These are phyloP conservation scores for Plectrocnemia conspersa DNA, from an alignment of 1,140 invertebrate genomes.

Conservation along the genomic window DNA sequence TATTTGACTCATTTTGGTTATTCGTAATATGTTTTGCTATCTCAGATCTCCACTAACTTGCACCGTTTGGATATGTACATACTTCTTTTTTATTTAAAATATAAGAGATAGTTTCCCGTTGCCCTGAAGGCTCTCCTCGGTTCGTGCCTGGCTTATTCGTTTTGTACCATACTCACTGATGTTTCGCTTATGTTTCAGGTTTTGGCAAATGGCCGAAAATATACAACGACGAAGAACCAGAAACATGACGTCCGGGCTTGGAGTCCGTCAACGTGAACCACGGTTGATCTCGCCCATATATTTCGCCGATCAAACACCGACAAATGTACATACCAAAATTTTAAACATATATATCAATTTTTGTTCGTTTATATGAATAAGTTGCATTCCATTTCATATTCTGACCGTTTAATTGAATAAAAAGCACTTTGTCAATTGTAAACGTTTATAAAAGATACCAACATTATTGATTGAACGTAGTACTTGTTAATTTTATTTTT, in stretches of 20 bases:
- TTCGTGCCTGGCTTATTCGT: not conserved
- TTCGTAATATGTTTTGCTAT: too few species aligned
- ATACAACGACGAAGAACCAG: constrained; percentile 99
- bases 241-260: constrained; percentile 80
- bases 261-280: constrained; percentile 57
- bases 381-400: not conserved
- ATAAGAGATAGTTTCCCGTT: too few species aligned
- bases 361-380: not conserved
- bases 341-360: not conserved
- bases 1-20: too few species aligned
- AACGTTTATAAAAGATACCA: not conserved
- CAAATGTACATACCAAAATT: too few species aligned
- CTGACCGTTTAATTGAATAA: too few species aligned
- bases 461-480: not conserved
- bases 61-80: too few species aligned
- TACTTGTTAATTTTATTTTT: too few species aligned
- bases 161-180: constrained; percentile 14
- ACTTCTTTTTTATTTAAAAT: too few species aligned
- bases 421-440: not conserved
- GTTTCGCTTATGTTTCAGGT: too few species aligned
- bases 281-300: constrained; percentile 43
- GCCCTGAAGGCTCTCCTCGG: too few species aligned
- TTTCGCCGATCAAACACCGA: too few species aligned
- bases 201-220: constrained; percentile 99
- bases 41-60: too few species aligned